A percentile compares a stretch with the other conserved stretches of the same genome.
phyloP scores from a whole-genome alignment of 2,797 vertebrate species.

The Falco biarmicus region DNA sequence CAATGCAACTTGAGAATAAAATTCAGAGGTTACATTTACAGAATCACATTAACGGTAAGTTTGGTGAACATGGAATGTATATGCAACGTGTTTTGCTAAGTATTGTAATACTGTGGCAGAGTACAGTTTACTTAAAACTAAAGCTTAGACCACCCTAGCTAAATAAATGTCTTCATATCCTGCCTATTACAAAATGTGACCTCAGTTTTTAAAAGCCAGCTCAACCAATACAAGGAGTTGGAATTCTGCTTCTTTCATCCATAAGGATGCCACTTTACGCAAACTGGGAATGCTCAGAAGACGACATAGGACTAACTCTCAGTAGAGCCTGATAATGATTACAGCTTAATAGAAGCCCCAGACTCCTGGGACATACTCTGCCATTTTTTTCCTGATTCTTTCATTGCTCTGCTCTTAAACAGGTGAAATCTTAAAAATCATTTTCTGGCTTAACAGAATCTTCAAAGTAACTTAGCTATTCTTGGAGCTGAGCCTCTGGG shows the following conservation, averaged over 20 bases:
- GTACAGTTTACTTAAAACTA: background rate
- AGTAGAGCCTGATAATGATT: background rate
- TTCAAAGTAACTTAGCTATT: background rate
- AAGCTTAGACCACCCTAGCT: background rate
- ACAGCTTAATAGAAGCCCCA: background rate
- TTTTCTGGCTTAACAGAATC: background rate
- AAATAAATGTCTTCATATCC: background rate
- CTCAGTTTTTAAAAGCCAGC: background rate
- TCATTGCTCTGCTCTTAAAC: background rate
- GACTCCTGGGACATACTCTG: background rate
- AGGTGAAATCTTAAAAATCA: background rate
- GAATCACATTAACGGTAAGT: background rate
- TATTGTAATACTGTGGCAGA: background rate
- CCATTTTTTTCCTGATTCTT: background rate
- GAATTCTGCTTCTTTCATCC: background rate
- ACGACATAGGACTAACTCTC: background rate
- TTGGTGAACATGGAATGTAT: background rate
- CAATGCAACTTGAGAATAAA: background rate
- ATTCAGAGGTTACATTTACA: background rate
- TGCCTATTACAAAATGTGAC: background rate
- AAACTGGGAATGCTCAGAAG: accelerated
- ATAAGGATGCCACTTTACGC: background rate
- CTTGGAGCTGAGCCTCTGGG: background rate
- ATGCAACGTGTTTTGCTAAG: background rate
- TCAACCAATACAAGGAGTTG: background rate